phyloP scores from a whole-genome alignment of 2,888 invertebrate genomes.

The Ectobius pallidus region DNA sequence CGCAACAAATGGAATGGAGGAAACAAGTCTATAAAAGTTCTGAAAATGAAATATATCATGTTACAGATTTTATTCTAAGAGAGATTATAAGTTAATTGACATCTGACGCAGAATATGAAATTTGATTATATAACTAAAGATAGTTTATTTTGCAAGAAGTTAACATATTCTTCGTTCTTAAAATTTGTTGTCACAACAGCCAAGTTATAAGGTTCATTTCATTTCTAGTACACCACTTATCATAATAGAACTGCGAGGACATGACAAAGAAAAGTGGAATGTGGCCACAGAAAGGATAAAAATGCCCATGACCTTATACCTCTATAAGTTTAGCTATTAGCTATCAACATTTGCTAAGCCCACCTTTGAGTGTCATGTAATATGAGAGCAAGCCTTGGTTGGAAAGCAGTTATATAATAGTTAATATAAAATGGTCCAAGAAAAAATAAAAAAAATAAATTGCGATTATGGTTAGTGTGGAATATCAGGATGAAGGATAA shows the following conservation, averaged over 20 bases:
- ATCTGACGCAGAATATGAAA: neutral
- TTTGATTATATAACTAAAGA: neutral
- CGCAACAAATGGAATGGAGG: neutral
- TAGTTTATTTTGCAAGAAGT: neutral
- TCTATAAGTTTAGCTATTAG: conserved; percentile 6
- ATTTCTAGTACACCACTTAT: neutral
- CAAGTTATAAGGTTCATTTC: neutral
- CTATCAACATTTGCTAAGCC: conserved; percentile 5
- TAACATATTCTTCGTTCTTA: conserved; percentile 5
- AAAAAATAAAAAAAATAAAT: conserved; percentile 26
- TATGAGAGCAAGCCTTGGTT: conserved; percentile 32
- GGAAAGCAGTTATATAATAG: conserved; percentile 35
- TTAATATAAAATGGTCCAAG: conserved; percentile 33
- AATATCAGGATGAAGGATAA: conserved; percentile 19
- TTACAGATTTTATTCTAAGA: neutral
- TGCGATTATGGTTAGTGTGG: conserved; percentile 18
- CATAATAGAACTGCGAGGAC: too few species aligned
- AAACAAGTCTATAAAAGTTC: conserved; percentile 5
- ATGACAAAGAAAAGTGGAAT: too few species aligned
- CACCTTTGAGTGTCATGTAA: conserved; percentile 12
- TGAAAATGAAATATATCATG: neutral
- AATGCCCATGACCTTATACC: conserved; percentile 16
- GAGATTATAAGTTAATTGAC: conserved; percentile 7
- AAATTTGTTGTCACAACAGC: neutral
- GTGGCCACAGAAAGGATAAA: conserved; percentile 13